phyloP scores from a whole-genome alignment of 2,113 vertebrate species.

The Tenebrosternarchus preto region DNA sequence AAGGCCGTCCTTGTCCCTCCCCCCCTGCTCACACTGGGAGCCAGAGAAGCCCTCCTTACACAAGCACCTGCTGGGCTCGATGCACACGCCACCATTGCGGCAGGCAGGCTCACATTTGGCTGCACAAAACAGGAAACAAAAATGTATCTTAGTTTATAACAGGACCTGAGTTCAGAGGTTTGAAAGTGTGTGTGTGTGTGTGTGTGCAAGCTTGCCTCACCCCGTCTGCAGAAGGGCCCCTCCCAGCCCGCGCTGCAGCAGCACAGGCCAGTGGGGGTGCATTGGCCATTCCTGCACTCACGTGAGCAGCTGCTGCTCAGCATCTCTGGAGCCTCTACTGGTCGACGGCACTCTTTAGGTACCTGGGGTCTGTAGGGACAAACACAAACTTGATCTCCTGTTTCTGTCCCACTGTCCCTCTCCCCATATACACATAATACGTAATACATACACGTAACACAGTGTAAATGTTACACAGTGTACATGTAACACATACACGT shows the following conservation, averaged over 20 bases:
- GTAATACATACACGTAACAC: too few relatives aligned
- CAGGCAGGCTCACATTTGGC: slow-evolving; percentile 95
- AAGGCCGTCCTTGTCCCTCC: slow-evolving; percentile 91
- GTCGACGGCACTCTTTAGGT: slow-evolving; percentile 91
- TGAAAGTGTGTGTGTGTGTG: neutral
- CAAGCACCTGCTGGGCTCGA: slow-evolving; percentile 93
- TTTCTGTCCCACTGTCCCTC: too few relatives aligned
- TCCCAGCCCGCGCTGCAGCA: slow-evolving; percentile 96
- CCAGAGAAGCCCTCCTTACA: slow-evolving; percentile 86
- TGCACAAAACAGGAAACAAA: slow-evolving; percentile 59
- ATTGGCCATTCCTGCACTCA: slow-evolving; percentile 93
- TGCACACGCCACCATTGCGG: slow-evolving; percentile 92
- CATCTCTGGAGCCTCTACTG: slow-evolving; percentile 81
- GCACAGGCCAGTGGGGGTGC: slow-evolving; percentile 89
- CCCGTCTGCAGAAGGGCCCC: slow-evolving; percentile 91
- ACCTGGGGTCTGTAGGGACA: slow-evolving; percentile 79
- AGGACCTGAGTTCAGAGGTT: too few relatives aligned
- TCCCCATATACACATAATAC: too few relatives aligned
- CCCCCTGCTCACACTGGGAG: slow-evolving; percentile 80
- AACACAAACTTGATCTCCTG: too few relatives aligned
- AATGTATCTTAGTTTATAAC: too few relatives aligned
- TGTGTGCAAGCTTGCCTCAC: slow-evolving; percentile 68
- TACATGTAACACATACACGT: too few relatives aligned
- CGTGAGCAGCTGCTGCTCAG: slow-evolving; percentile 89
- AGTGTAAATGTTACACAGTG: too few relatives aligned